These are phyloP conservation scores for Hypsopygia costalis DNA, from an alignment of 2,888 invertebrate species.

Conservation along the genomic window DNA sequence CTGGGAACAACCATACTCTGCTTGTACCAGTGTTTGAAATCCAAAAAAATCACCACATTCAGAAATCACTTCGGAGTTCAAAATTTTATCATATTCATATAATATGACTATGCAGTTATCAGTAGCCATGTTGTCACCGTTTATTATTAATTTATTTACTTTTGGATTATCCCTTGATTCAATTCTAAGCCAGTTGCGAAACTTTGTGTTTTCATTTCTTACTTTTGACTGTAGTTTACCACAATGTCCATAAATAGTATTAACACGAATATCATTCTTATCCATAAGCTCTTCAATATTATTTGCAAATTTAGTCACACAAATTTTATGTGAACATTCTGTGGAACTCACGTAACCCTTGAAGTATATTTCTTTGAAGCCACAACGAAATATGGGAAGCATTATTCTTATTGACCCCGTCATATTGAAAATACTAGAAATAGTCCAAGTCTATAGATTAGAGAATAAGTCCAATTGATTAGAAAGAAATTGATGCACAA, in stretches of 20 bases:
- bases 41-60: slow-evolving; percentile 39
- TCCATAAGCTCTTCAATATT: slow-evolving; percentile 21
- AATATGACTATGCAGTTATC: slow-evolving; percentile 47
- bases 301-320: slow-evolving; percentile 39
- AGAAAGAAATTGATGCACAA: too few species aligned
- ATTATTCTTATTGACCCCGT: slow-evolving; percentile 34
- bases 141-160: slow-evolving; percentile 38
- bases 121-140: slow-evolving; percentile 24
- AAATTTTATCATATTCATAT: slow-evolving; percentile 54
- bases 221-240: slow-evolving; percentile 19
- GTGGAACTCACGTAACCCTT: slow-evolving; percentile 38
- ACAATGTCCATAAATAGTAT: slow-evolving; percentile 43
- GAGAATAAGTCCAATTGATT: too few species aligned
- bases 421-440: too few species aligned
- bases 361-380: slow-evolving; percentile 34
- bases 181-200: slow-evolving; percentile 33
- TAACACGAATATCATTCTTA: slow-evolving; percentile 18
- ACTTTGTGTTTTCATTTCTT: slow-evolving; percentile 15
- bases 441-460: too few species aligned
- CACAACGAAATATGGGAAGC: slow-evolving; percentile 35
- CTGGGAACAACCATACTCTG: slow-evolving; percentile 25
- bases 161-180: slow-evolving; percentile 19
- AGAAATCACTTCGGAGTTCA: slow-evolving; percentile 51
- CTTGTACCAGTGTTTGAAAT: slow-evolving; percentile 44
- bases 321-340: slow-evolving; percentile 35